These are phyloP conservation scores for Apodemus agrarius DNA, from an alignment of 2,797 vertebrate genomes.

Conservation along the genomic window DNA sequence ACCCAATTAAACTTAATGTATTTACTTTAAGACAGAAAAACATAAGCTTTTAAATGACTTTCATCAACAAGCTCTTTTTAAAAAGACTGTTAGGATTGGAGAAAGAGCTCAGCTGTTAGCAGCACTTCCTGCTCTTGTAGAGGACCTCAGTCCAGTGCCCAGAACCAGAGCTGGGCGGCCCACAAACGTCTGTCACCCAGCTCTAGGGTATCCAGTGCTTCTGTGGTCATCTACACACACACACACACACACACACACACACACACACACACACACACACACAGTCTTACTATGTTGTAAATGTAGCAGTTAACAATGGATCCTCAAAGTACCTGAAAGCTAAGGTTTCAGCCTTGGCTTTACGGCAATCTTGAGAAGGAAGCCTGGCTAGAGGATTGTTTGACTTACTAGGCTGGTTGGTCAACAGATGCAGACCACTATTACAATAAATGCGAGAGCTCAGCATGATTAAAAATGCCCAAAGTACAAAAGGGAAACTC, in stretches of 20 bases:
- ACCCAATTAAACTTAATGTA: not conserved
- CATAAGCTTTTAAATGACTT: slow-evolving; percentile 24
- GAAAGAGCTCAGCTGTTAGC: not conserved
- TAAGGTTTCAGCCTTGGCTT: not conserved
- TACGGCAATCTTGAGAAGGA: not conserved
- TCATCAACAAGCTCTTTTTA: not conserved
- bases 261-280: not conserved
- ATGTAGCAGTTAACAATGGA: slow-evolving; percentile 17
- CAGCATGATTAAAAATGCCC: slow-evolving; percentile 16
- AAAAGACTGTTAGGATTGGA: not conserved
- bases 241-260: not conserved
- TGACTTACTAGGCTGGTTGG: slow-evolving; percentile 4
- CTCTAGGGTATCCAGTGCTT: not conserved
- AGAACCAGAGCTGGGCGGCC: not conserved
- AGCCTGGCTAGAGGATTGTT: not conserved
- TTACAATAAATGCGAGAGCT: not conserved
- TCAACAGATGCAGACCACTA: slow-evolving; percentile 8
- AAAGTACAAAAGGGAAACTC: slow-evolving; percentile 24
- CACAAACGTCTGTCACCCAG: not conserved
- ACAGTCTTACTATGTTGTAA: not conserved
- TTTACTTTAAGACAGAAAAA: slow-evolving; percentile 19
- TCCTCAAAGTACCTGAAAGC: not conserved
- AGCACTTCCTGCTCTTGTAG: not conserved
- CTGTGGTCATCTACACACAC: not conserved
- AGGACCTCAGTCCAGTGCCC: not conserved